phyloP scores from a whole-genome alignment of 2,113 vertebrate genomes.

The Panurus biarmicus region DNA sequence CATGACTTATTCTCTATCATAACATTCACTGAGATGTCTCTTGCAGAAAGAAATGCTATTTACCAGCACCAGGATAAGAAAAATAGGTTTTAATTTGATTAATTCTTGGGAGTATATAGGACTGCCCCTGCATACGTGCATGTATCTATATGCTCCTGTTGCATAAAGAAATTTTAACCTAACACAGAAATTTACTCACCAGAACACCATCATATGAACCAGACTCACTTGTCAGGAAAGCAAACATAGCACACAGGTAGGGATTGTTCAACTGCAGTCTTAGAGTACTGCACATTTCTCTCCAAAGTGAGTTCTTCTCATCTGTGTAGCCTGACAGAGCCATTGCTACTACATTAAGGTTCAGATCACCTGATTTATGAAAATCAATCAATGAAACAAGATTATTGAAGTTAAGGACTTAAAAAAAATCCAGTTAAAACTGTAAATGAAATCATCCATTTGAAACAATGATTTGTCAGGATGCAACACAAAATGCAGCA shows the following conservation, averaged over 20 bases:
- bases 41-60: not conserved
- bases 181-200: conserved; percentile 71
- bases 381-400: not conserved
- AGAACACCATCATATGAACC: conserved; percentile 91
- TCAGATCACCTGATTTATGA: conserved; percentile 83
- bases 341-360: conserved; percentile 99
- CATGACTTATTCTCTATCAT: not conserved
- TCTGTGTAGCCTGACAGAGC: conserved; percentile 95
- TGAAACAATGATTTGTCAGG: not conserved
- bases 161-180: not conserved
- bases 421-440: not conserved
- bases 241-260: conserved; percentile 95
- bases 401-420: not conserved
- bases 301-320: conserved; percentile 95
- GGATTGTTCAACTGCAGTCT: conserved; percentile 91
- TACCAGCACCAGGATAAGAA: not conserved
- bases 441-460: not conserved
- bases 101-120: not conserved
- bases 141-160: not conserved
- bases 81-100: not conserved
- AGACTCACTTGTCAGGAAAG: conserved; percentile 95
- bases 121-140: not conserved
- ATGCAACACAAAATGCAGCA: not conserved
- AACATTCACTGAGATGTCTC: not conserved
- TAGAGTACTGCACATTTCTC: conserved; percentile 97